phyloP scores from a whole-genome alignment of 2,797 vertebrate genomes.

The Petrocephalus schoutedeni region DNA sequence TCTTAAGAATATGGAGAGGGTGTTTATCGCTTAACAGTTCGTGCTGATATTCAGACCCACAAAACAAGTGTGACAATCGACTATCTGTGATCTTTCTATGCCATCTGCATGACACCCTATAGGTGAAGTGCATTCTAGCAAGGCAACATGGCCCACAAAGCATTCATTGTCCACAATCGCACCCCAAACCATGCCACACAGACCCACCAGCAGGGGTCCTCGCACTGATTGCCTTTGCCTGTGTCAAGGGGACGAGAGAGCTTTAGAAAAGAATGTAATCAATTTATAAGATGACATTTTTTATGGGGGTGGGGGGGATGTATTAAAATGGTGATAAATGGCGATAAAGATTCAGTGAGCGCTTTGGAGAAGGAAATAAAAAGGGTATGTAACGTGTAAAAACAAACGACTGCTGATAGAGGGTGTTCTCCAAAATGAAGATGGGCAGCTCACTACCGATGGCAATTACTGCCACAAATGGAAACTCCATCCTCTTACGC shows the following conservation, averaged over 20 bases:
- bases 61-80: conserved; percentile 2
- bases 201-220: conserved; percentile 1
- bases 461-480: not conserved
- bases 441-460: not conserved
- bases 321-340: not conserved
- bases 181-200: not conserved
- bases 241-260: not conserved
- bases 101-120: conserved; percentile 5
- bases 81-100: not conserved
- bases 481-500: not conserved
- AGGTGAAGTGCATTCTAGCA: not conserved
- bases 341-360: not conserved
- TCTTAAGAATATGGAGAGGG: not conserved
- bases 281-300: not conserved
- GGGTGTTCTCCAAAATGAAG: not conserved
- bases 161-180: not conserved
- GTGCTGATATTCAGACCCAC: not conserved
- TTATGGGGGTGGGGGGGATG: not conserved
- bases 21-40: conserved; percentile 2
- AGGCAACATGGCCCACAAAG: not conserved
- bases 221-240: not conserved
- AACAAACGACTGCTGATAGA: not conserved
- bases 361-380: not conserved
- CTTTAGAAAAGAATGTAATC: not conserved
- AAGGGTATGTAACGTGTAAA: not conserved